phyloP scores from a whole-genome alignment of 64 coral and sea anemone species.

The Dendrophyllia cribrosa region DNA sequence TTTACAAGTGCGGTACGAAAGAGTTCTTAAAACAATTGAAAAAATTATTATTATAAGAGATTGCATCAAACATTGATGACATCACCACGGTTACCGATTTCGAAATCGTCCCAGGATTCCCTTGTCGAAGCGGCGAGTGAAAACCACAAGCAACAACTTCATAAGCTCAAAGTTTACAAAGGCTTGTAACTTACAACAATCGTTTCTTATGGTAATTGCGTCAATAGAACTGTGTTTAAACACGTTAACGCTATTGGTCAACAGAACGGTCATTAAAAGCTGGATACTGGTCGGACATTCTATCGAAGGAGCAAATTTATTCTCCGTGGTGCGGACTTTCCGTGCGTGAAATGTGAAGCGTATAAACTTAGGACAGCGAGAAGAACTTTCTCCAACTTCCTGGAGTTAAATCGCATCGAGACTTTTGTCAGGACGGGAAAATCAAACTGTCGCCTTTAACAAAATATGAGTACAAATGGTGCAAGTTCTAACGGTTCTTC shows the following conservation, averaged over 20 bases:
- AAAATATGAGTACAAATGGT: slow-evolving; percentile 18
- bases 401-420: not conserved
- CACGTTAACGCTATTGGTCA: slow-evolving; percentile 43
- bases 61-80: too few relatives aligned
- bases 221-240: slow-evolving; percentile 43
- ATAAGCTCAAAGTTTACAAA: slow-evolving; percentile 25
- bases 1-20: too few relatives aligned
- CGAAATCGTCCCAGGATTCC: too few relatives aligned
- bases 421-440: not conserved
- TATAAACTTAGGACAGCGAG: not conserved
- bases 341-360: not conserved
- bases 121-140: not conserved
- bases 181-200: not conserved
- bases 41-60: too few relatives aligned
- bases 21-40: too few relatives aligned
- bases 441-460: not conserved
- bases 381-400: not conserved
- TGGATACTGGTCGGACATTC: not conserved
- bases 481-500: not conserved
- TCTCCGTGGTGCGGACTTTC: not conserved
- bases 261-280: not conserved
- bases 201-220: slow-evolving; percentile 17
- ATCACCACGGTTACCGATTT: too few relatives aligned
- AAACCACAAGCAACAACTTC: not conserved
- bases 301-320: not conserved